These are phyloP conservation scores for Parnassius apollo DNA, from an alignment of 2,888 invertebrate species.

Conservation along the genomic window DNA sequence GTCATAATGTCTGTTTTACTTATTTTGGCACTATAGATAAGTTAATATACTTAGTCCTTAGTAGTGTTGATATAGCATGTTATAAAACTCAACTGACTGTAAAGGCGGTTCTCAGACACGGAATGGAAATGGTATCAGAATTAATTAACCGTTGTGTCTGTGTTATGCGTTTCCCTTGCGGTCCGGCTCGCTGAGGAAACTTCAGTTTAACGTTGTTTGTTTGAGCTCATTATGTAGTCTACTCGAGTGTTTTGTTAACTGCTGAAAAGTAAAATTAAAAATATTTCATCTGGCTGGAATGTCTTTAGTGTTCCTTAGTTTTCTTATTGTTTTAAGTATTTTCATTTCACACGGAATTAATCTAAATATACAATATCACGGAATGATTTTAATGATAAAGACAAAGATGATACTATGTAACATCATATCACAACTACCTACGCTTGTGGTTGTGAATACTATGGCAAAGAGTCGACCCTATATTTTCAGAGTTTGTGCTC, in stretches of 20 bases:
- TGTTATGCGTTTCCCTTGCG: slow-evolving; percentile 23
- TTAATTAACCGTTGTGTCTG: slow-evolving; percentile 24
- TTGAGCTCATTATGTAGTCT: slow-evolving; percentile 17
- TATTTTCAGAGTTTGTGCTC: no score
- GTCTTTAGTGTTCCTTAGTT: no score
- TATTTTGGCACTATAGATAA: no score
- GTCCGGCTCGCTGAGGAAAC: slow-evolving; percentile 18
- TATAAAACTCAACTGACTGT: background rate
- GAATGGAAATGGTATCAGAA: slow-evolving; percentile 21
- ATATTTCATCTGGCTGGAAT: background rate
- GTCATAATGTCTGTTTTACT: no score
- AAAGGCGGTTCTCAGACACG: background rate
- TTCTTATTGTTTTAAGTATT: background rate
- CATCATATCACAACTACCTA: no score
- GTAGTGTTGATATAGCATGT: no score
- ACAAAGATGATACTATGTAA: no score
- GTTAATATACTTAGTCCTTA: no score
- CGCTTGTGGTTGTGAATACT: no score
- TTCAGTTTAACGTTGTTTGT: slow-evolving; percentile 18
- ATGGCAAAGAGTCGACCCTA: no score
- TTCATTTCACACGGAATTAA: background rate
- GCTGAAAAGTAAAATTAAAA: slow-evolving; percentile 15
- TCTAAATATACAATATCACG: no score
- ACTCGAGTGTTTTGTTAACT: slow-evolving; percentile 22
- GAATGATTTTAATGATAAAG: no score